Conservation (phyloP, 2,797 vertebrate genomes). For the Dicrostonyx torquatus region DNA sequence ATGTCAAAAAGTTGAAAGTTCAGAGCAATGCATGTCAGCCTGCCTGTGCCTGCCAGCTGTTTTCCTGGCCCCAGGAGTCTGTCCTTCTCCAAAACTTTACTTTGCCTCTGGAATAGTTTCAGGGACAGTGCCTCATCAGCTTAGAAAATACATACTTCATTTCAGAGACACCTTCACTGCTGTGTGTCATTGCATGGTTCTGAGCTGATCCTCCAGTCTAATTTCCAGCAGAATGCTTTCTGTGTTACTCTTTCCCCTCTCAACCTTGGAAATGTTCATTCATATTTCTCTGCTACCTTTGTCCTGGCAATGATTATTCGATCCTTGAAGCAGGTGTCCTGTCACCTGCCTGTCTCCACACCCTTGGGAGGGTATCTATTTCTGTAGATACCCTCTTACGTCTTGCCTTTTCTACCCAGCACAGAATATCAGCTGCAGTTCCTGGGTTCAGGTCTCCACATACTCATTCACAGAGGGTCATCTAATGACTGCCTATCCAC, state of each 20-base stretch:
- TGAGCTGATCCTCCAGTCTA: rapidly evolving
- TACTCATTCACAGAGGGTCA: rapidly evolving
- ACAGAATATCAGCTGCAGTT: rapidly evolving
- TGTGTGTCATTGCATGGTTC: rapidly evolving
- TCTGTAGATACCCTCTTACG: not conserved
- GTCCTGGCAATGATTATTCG: not conserved
- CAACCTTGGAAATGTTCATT: rapidly evolving
- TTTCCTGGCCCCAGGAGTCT: not conserved
- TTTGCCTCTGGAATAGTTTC: not conserved
- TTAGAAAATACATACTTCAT: rapidly evolving
- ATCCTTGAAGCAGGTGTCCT: rapidly evolving
- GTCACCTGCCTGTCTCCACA: not conserved
- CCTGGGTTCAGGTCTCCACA: not conserved
- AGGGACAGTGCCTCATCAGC: not conserved
- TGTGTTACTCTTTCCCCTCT: rapidly evolving
- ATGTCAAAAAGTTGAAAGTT: not conserved
- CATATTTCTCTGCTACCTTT: not conserved
- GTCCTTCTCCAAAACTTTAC: not conserved
- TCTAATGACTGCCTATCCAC: rapidly evolving
- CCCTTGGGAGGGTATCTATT: rapidly evolving
- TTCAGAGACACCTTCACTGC: not conserved
- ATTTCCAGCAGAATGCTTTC: rapidly evolving
- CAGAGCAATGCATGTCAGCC: rapidly evolving
- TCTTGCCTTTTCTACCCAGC: not conserved
- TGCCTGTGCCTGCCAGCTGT: not conserved